These are phyloP conservation scores for Hipparchia sbordonii DNA, from an alignment of 2,888 invertebrate genomes.

Conservation along the genomic window DNA sequence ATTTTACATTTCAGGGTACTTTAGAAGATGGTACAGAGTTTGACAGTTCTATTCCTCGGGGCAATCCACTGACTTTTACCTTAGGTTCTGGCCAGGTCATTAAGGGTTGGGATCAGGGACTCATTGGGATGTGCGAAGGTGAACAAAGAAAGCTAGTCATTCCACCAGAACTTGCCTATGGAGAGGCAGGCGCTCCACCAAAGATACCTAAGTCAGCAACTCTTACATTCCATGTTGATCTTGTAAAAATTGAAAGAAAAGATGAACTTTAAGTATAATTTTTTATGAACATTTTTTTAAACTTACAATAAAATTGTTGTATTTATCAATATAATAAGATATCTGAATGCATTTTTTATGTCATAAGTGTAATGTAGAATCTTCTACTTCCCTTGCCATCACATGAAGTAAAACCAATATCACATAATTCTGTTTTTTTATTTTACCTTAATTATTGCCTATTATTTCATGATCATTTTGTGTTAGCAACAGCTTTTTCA, in stretches of 20 bases:
- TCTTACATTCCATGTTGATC: slow-evolving; percentile 91
- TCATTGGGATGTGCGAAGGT: slow-evolving; percentile 94
- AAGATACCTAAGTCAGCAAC: slow-evolving; percentile 92
- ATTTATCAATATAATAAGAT: background rate
- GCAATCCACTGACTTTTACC: slow-evolving; percentile 90
- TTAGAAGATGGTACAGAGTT: slow-evolving; percentile 93
- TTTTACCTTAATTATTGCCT: no score
- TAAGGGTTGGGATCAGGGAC: slow-evolving; percentile 95
- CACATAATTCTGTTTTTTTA: background rate
- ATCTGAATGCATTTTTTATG: background rate
- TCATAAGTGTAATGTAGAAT: background rate
- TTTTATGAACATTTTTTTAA: background rate
- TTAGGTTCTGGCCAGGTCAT: slow-evolving; percentile 93
- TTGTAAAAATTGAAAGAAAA: slow-evolving; percentile 88
- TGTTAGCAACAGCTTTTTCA: no score
- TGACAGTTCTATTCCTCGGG: slow-evolving; percentile 90
- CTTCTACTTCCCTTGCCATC: background rate
- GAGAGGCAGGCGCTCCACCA: slow-evolving; percentile 90
- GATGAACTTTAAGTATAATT: slow-evolving; percentile 63
- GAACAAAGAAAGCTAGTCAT: slow-evolving; percentile 93
- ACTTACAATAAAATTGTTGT: background rate
- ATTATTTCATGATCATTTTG: no score
- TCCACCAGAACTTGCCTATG: slow-evolving; percentile 93
- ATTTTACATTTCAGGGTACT: slow-evolving; percentile 84
- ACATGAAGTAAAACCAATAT: background rate